Evolutionary conservation across 2,797 vertebrate species (phyloP), one percentile per base, ranked within the genome.

Genomic region (Catharus ustulatus): DNA sequence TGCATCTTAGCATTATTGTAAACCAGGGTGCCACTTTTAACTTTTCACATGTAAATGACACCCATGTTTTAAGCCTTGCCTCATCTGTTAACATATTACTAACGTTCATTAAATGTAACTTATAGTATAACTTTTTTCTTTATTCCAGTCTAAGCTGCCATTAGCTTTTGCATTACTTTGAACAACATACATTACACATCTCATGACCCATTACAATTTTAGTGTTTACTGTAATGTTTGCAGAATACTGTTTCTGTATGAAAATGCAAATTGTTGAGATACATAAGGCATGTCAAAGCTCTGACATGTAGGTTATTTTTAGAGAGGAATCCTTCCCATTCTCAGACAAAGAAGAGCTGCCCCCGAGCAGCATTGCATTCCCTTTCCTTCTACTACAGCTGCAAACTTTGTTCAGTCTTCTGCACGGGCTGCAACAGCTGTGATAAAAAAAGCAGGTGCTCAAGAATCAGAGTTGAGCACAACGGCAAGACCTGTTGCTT

Each of bases 381-480:
- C 19, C 22, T 46, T 36, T n/a, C 19, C 34, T 77, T n/a, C 29
- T 21, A 18, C 10, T 32, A 58, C 6, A 61, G 49, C 18, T 6
- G 9, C 24, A 18, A 69, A 22, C 17, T 9, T 83, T 51, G 43
- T 64, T 29, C 48, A 43, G 34, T 30, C 11, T 72, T 68, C 16
- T 0, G 0, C 38, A 61, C 1, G 1, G 38, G 64, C 43, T 61
- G 36, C 30, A 24, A 43, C 10, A 51, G 51, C 23, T 4, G 6
- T 2, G 10, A 42, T 40, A 55, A 71, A 63, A 63, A 32, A 57
- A 72, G 21, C 57, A 68, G 46, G 18, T 18, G 22, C 29, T 52
- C 14, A 13, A 42, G 40, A 13, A 59, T 45, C 36, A 34, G 40
- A 55, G 34, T 19, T 1, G 2, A 86, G n/a, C n/a, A 43, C 14